Evolutionary conservation across 2,888 invertebrate genomes (phyloP), one percentile per base, ranked within the genome.

Genomic region (Mesodorylaimus sp.): DNA sequence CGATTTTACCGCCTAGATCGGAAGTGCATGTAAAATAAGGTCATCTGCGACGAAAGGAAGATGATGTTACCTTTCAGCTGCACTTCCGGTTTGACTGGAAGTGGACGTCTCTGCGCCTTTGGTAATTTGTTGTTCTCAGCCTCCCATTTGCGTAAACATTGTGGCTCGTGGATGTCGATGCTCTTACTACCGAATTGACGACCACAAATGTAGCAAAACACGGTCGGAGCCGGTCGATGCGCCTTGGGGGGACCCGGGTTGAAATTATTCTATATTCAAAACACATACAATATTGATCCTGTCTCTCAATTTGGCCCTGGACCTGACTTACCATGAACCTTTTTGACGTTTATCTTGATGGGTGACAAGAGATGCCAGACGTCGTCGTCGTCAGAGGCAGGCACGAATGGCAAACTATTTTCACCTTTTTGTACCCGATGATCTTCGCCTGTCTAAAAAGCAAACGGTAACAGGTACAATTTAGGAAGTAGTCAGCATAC

Each of bases 151-250:
- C 75, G 73, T 50, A 78, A 61, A 60, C 80, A 80, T 60, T 78
- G 76, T 2, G 77, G 77, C 60, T 79, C 77, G 63, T 80, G 79
- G 53, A 78, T 76, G 48, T 70, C 69, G 32, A 79, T 75, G 44
- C 77, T 77, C 58, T 73, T 73, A 1, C 74, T 71, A 28, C 78
- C 78, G 60, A 78, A 79, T 59, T 75, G 75, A 45, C 77, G 69
- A 1, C 77, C 77, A 59, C 80, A 80, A 56, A 77, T 74, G 63
- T 76, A 75, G 60, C 80, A 80, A 52, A 70, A 65, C 38, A 70
- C 64, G 13, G 67, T 65, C 10, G 63, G 65, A 2, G 68, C 66
- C n/a, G 63, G 56, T 13, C 57, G 48, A 0, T 61, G 57, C 23
- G 61, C 63, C 38, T 57, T 50, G 10, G 60, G 56, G 0, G 57